Evolutionary conservation across 2,888 invertebrate species (phyloP).

Genomic region (Nomada fabriciana): DNA sequence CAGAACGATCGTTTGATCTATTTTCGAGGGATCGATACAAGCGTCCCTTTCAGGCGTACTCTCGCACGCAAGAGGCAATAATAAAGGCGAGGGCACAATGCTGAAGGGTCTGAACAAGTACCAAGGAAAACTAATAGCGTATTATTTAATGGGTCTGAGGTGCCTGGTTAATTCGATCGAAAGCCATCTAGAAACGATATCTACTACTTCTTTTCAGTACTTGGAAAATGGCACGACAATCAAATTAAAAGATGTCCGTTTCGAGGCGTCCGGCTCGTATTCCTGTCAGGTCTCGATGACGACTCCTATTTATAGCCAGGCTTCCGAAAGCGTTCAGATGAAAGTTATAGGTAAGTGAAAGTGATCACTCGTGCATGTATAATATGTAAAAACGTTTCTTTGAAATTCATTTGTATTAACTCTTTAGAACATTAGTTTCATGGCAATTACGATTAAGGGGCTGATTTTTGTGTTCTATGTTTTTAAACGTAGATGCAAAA

Average conservation of each 20-base stretch:
- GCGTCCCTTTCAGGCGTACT: conserved; percentile 31
- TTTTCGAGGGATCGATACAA: conserved; percentile 57
- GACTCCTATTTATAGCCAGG: conserved; percentile 92
- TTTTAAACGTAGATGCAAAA: too few relatives aligned
- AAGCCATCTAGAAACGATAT: conserved; percentile 9
- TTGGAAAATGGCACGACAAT: conserved; percentile 89
- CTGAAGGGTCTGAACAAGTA: conserved; percentile 19
- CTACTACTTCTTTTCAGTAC: conserved; percentile 85
- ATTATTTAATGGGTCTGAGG: conserved; percentile 36
- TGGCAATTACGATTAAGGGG: too few relatives aligned
- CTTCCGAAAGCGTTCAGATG: conserved; percentile 91
- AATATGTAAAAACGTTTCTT: too few relatives aligned
- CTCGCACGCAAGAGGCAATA: conserved; percentile 49
- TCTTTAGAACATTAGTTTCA: too few relatives aligned
- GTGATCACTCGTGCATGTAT: not conserved
- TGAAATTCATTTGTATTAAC: too few relatives aligned
- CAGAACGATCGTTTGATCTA: conserved; percentile 49
- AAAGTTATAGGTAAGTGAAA: conserved; percentile 90
- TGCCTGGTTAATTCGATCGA: conserved; percentile 19
- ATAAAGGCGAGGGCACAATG: conserved; percentile 31
- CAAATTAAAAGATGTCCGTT: conserved; percentile 90
- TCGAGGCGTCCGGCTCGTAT: conserved; percentile 91
- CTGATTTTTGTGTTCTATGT: too few relatives aligned
- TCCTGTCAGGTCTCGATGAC: conserved; percentile 93
- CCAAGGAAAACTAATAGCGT: conserved; percentile 7